Evolutionary conservation across 1,140 invertebrate genomes (phyloP).

Genomic region (Caligus rogercresseyi): DNA sequence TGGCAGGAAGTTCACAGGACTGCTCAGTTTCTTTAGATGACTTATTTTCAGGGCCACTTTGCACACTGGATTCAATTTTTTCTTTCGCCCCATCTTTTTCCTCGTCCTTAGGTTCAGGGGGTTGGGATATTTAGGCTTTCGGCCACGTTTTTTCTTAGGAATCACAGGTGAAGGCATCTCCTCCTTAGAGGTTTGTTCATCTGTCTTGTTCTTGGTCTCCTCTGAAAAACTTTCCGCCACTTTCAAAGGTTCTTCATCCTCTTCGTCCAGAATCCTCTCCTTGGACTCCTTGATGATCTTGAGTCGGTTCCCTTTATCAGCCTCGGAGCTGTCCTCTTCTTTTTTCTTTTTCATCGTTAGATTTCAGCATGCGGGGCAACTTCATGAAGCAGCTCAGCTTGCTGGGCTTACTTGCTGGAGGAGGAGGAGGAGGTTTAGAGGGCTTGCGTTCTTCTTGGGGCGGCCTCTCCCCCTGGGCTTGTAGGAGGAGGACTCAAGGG

Average conservation of each 20-base stretch:
- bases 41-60: no score
- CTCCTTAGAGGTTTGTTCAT: neutral
- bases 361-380: no score
- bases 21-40: no score
- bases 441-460: neutral
- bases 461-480: neutral
- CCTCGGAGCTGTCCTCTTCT: no score
- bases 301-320: neutral
- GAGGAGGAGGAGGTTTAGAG: neutral
- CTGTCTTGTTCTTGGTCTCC: no score
- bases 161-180: neutral
- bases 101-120: neutral
- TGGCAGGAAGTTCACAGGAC: no score
- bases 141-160: neutral
- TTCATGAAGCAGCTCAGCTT: neutral
- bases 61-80: neutral
- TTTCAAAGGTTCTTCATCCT: no score
- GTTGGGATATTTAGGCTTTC: neutral
- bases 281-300: neutral
- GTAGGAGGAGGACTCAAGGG: neutral
- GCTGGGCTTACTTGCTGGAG: neutral
- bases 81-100: neutral
- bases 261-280: no score
- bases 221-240: no score
- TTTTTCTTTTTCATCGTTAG: no score